Evolutionary conservation across 1,140 invertebrate genomes (phyloP), one percentile per base, ranked within the genome.

Genomic region (Drosophila eugracilis): DNA sequence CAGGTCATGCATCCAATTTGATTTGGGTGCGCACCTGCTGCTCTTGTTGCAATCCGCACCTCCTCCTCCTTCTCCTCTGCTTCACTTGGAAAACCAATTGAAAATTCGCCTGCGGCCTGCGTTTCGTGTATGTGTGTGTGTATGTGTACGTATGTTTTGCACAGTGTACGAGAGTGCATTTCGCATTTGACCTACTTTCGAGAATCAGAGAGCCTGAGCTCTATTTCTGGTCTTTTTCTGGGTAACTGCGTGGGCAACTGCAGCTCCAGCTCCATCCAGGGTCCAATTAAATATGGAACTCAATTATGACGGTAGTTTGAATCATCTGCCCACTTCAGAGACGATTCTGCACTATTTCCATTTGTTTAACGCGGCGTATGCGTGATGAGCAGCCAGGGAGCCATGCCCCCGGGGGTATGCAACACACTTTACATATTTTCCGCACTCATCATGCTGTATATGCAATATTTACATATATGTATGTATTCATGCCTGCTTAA

Each of bases 151-250:
- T n/a, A n/a, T 34, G 30, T 37, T 71, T 26, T 71, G 34, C 44
- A 26, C 42, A 49, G 49, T 50, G 58, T 55, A 53, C 37, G 75
- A 55, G 71, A 66, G 79, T 81, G 81, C 81, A 86, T 74, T 76
- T 81, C 83, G 37, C 54, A 76, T 76, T 76, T 76, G 83, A 88
- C 83, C 83, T 88, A 88, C 52, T 72, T 88, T 88, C 44, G 26
- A 30, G 37, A 57, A 37, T 47, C 37, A 54, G 63, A 60, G 50
- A 78, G 48, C 37, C 52, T 34, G 34, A 62, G 48, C 49, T 50
- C 14, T 42, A 57, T 36, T 69, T 49, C 50, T 55, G 58, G 55
- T 21, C 19, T n/a, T 19, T 22, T 45, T 59, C 19, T 72, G 52
- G 77, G 9, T 39, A 71, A 74, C 39, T 66, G 53, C 24, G 42